Percentiles rank a stretch among this genome's conserved stretches.
These are phyloP conservation scores for Origma solitaria DNA, from an alignment of 2,113 vertebrate species.

Conservation along the genomic window DNA sequence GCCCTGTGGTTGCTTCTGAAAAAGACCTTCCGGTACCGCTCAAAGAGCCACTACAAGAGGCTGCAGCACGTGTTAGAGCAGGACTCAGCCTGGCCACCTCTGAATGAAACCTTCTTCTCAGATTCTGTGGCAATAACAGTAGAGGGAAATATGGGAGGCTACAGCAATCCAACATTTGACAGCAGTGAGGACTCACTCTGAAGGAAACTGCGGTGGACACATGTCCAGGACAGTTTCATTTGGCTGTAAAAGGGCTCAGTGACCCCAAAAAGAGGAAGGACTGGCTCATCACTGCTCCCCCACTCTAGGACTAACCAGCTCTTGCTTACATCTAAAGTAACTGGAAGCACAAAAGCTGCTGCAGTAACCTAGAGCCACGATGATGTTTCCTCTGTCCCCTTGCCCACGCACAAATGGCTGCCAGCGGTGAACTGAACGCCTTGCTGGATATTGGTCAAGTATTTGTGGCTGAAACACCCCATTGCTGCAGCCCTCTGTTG, in stretches of 20 bases:
- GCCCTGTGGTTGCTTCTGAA: slow-evolving; percentile 69
- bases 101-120: slow-evolving; percentile 58
- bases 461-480: background rate
- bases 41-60: slow-evolving; percentile 69
- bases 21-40: slow-evolving; percentile 54
- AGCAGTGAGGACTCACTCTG: slow-evolving; percentile 55
- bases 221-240: background rate
- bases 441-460: background rate
- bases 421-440: background rate
- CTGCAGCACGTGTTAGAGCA: slow-evolving; percentile 51
- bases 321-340: background rate
- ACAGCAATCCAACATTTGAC: slow-evolving; percentile 72
- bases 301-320: background rate
- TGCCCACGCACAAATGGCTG: background rate
- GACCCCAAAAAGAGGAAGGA: background rate
- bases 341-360: background rate
- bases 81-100: slow-evolving; percentile 73
- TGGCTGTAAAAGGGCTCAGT: background rate
- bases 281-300: background rate
- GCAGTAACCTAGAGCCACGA: background rate
- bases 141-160: slow-evolving; percentile 14
- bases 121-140: background rate
- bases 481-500: background rate
- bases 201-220: background rate
- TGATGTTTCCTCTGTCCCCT: background rate